Conservation (phyloP, 2,888 invertebrate genomes). For the Chesias legatella region DNA sequence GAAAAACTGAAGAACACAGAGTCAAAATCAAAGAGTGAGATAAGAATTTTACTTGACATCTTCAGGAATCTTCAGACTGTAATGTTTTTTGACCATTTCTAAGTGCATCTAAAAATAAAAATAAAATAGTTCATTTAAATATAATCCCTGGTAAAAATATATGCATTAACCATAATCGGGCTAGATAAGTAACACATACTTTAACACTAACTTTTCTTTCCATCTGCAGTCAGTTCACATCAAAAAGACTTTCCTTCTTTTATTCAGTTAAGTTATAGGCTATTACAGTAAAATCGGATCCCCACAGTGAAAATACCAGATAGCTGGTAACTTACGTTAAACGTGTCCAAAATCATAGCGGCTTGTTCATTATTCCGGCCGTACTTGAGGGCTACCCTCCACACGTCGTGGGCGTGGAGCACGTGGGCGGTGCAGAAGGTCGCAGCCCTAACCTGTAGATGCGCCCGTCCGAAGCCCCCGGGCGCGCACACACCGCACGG, state of each 20-base stretch:
- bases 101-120: conserved; percentile 39
- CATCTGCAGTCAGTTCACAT: too few species aligned
- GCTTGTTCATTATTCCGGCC: conserved; percentile 41
- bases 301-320: too few species aligned
- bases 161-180: too few species aligned
- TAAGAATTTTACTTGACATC: conserved; percentile 37
- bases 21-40: conserved; percentile 1
- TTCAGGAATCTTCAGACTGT: conserved; percentile 37
- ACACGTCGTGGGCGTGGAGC: conserved; percentile 44
- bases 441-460: conserved; percentile 56
- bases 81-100: conserved; percentile 48
- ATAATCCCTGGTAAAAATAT: too few species aligned
- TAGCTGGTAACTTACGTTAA: conserved; percentile 50
- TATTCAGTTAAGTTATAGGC: too few species aligned
- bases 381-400: conserved; percentile 48
- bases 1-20: background rate
- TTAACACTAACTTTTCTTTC: too few species aligned
- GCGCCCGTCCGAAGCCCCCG: conserved; percentile 45
- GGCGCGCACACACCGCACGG: conserved; percentile 44
- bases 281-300: too few species aligned
- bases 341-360: conserved; percentile 37
- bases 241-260: too few species aligned
- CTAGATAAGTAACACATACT: too few species aligned
- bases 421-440: conserved; percentile 67
- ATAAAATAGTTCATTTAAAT: too few species aligned